Evolutionary conservation across 2,888 invertebrate species (phyloP).

Genomic region (Rhopalosiphum nymphaeae): DNA sequence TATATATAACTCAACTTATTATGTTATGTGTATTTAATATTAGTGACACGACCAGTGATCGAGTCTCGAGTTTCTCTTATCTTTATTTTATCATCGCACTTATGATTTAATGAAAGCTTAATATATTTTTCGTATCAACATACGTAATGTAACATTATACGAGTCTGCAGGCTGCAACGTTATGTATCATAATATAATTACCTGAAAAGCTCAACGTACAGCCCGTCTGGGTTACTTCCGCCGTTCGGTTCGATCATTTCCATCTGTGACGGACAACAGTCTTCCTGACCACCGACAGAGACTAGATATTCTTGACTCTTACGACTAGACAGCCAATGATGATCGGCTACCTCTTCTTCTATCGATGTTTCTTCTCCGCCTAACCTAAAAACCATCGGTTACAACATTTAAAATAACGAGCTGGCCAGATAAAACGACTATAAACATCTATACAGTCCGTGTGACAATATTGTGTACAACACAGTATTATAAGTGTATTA

Average conservation of each 20-base stretch:
- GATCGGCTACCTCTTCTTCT: constrained; percentile 66
- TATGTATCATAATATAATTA: constrained; percentile 22
- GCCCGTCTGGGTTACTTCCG: constrained; percentile 80
- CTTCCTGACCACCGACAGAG: constrained; percentile 74
- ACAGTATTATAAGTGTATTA: background rate
- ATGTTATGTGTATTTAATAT: background rate
- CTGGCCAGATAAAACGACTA: background rate
- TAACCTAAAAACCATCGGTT: constrained; percentile 65
- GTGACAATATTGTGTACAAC: background rate
- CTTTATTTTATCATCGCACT: background rate
- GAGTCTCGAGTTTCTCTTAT: background rate
- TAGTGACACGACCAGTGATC: background rate
- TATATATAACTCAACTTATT: background rate
- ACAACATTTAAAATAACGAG: background rate
- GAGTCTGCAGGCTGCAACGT: background rate
- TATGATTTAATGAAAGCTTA: background rate
- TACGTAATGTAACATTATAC: background rate
- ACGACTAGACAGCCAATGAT: constrained; percentile 74
- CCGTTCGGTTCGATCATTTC: constrained; percentile 84
- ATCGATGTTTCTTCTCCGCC: constrained; percentile 67
- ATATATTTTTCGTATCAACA: background rate
- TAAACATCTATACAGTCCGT: background rate
- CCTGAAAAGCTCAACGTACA: constrained; percentile 82
- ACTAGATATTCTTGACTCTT: constrained; percentile 78
- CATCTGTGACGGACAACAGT: constrained; percentile 85